Evolutionary conservation across 2,113 vertebrate genomes (phyloP).

Genomic region (Euleptes europaea): DNA sequence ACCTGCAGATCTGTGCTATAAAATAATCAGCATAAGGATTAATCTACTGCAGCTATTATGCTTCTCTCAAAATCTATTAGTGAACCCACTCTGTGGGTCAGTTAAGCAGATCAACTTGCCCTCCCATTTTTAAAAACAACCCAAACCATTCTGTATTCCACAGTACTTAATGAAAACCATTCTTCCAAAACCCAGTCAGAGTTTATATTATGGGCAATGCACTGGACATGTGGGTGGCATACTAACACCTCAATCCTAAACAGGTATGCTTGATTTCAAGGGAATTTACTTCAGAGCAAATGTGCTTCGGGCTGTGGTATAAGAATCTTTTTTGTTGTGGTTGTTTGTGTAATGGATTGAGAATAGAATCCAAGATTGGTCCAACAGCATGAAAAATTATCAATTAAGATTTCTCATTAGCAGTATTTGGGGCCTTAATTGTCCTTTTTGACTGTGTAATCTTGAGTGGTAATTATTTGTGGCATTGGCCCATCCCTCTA

Average conservation of each 20-base stretch:
- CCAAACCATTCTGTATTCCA: not conserved
- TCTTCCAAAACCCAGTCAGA: not conserved
- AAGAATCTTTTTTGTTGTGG: not conserved
- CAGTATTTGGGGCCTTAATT: constrained; percentile 68
- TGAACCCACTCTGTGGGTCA: not conserved
- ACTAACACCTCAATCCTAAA: not conserved
- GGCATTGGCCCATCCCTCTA: constrained; percentile 56
- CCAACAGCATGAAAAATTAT: constrained; percentile 66
- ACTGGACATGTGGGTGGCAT: not conserved
- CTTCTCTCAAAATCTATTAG: no score
- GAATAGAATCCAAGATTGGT: constrained; percentile 45
- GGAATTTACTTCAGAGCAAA: not conserved
- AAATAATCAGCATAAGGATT: no score
- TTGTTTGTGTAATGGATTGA: constrained; percentile 26
- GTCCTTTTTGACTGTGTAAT: constrained; percentile 66
- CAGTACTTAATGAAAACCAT: not conserved
- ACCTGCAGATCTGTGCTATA: no score
- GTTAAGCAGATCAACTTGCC: no score
- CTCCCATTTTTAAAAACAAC: no score
- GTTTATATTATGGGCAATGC: not conserved
- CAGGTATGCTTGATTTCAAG: not conserved
- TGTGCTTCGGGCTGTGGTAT: not conserved
- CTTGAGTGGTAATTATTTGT: constrained; percentile 73
- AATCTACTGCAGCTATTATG: no score
- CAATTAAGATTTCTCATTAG: constrained; percentile 73